Evolutionary conservation across 1,140 invertebrate genomes (phyloP).

Genomic region (Pseudoatta argentina): DNA sequence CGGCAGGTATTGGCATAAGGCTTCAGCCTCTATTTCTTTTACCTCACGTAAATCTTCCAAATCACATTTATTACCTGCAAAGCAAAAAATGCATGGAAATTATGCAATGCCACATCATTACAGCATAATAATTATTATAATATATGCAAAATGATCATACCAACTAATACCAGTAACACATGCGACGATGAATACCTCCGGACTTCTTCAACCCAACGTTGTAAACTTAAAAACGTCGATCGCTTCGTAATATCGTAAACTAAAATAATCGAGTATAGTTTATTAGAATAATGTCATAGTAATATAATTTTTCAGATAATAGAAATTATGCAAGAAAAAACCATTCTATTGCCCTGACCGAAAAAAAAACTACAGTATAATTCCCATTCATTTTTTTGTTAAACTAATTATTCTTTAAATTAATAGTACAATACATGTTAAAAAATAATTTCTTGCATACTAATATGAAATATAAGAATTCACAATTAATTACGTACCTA

Average conservation of each 20-base stretch:
- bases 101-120: background rate
- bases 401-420: constrained; percentile 9
- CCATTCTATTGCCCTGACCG: background rate
- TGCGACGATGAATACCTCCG: constrained; percentile 96
- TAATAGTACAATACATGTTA: background rate
- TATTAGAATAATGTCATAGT: constrained; percentile 10
- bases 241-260: constrained; percentile 98
- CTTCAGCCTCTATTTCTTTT: constrained; percentile 93
- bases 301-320: constrained; percentile 12
- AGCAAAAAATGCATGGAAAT: background rate
- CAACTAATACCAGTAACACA: constrained; percentile 95
- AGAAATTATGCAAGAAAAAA: background rate
- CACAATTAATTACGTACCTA: constrained; percentile 86
- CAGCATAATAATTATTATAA: background rate
- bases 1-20: constrained; percentile 93
- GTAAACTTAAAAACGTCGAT: constrained; percentile 94
- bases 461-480: constrained; percentile 48
- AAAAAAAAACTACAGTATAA: background rate
- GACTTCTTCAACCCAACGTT: constrained; percentile 98
- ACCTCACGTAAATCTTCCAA: constrained; percentile 93
- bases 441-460: background rate
- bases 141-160: constrained; percentile 85
- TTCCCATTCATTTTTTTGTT: background rate
- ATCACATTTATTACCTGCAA: constrained; percentile 94
- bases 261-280: constrained; percentile 82